Base-by-base conservation (phyloP, 2,113 vertebrate genomes). In the Cephalopholis sonnerati region DNA sequence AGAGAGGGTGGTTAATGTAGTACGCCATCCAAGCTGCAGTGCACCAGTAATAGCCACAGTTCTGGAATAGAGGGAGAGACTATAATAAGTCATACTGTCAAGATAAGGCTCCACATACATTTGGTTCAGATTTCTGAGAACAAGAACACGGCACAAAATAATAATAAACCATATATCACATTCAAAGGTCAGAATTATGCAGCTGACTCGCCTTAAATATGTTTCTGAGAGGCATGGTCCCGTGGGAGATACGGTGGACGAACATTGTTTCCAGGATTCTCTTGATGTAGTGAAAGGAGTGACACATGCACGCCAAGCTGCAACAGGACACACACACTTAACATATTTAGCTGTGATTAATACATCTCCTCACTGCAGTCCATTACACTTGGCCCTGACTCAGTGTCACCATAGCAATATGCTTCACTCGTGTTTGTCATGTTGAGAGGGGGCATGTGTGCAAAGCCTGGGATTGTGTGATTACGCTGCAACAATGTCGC, bases 1-100 rank as follows among this genome's bases (percentile, higher is more conserved):
- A 98, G 82, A 98, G 97, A 1, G 97, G 97, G 91, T 98, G 97
- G 93, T 98, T 98, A 88, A 98, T 98, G 93, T 98, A 98, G 79
- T 98, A 98, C 5, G 97, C 97, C 97, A 98, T 98, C 97, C 97
- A 98, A 0, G 97, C 97, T 0, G 97, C 97, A 24, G 97, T 93
- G 71, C 95, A 97, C 97, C 97, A 98, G 89, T 98, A 98, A 93
- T 97, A 98, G 73, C 96, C 96, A 89, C 97, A 98, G 84, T 97
- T 98, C 97, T 98, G 93, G 64, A 91, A 93, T 55, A 94, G 91
- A 89, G 62, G 57, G n/a, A 29, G 50, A 10, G 44, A 73, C 78
- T 62, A 80, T 68, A 81, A 79, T 89, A 85, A 84, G 79, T 90
- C 66, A 84, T 69, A 65, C 7, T 53, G 32, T 83, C 65, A 68